Base-by-base conservation (phyloP, 2,797 vertebrate species). In the Eulemur albifrons region DNA sequence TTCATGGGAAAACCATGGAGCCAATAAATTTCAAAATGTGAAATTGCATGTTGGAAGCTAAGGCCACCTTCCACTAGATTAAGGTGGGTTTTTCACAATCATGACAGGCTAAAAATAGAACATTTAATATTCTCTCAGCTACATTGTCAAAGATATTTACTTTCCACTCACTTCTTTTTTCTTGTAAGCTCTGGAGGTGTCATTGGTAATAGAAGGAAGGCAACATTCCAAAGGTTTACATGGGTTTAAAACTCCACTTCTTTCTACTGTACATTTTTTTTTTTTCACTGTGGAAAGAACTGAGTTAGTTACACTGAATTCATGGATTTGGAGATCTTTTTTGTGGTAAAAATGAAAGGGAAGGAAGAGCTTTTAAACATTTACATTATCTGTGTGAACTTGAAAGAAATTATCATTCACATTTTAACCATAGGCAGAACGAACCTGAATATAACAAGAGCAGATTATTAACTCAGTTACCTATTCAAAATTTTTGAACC, bases 101-200 rank as follows among this genome's bases (percentile, higher is more conserved):
- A 35, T 32, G 7, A 48, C 15, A 83, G 21, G 20, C 93, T 89
- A 96, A 95, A 95, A 93, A 81, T 76, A 93, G 87, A 88, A 79
- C 48, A 79, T 90, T 95, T 97, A 70, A 83, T 75, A 93, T 88
- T 93, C 80, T 95, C 59, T 77, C 67, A 25, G 84, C 25, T 83
- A 84, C 65, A 21, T 35, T 76, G 43, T 97, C 81, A 94, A 95
- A 88, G 38, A 50, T 87, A 92, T 96, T 92, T 94, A 88, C 61
- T 95, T 72, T 73, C 43, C 7, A 61, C 48, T 84, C 63, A 86
- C 20, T 48, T 61, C 32, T 67, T 69, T 57, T 88, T 77, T 48
- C 73, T 93, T 84, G 18, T 90, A 90, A 82, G 70, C 65, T 90
- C 72, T 82, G 43, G 70, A 76, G 27, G 38, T 69, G 5, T 86